These are phyloP conservation scores for Garra rufa DNA, from an alignment of 2,113 vertebrate genomes.

Conservation along the genomic window DNA sequence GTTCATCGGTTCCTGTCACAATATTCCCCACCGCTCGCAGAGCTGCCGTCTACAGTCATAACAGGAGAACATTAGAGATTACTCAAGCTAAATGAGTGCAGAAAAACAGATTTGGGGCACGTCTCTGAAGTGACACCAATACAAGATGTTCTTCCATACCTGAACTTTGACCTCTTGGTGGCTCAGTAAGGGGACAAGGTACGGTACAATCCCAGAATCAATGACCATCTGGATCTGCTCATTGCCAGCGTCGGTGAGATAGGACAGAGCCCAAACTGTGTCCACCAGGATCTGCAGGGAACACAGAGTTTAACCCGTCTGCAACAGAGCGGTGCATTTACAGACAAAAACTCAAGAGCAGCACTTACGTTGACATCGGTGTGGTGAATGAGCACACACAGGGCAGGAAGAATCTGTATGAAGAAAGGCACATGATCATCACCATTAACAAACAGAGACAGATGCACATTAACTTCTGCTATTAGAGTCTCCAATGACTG, in stretches of 20 bases:
- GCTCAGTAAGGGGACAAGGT: constrained; percentile 96
- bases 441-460: not conserved
- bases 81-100: not conserved
- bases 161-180: constrained; percentile 99
- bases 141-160: constrained; percentile 68
- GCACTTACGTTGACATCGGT: constrained; percentile 98
- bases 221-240: constrained; percentile 99
- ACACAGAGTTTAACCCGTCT: constrained; percentile 20
- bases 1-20: constrained; percentile 97
- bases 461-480: not conserved
- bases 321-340: not conserved
- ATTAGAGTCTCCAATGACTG: not conserved
- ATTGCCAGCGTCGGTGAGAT: constrained; percentile 97
- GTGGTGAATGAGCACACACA: constrained; percentile 97
- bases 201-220: constrained; percentile 94
- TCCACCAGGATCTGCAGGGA: constrained; percentile 92
- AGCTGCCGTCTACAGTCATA: constrained; percentile 85
- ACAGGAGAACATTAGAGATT: not conserved
- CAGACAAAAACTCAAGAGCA: not conserved
- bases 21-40: constrained; percentile 98
- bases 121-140: not conserved
- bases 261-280: constrained; percentile 98
- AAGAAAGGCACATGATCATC: not conserved
- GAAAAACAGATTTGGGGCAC: not conserved
- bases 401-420: constrained; percentile 92